These are phyloP conservation scores for Engystomops pustulosus DNA, from an alignment of 2,113 vertebrate genomes.

Conservation along the genomic window DNA sequence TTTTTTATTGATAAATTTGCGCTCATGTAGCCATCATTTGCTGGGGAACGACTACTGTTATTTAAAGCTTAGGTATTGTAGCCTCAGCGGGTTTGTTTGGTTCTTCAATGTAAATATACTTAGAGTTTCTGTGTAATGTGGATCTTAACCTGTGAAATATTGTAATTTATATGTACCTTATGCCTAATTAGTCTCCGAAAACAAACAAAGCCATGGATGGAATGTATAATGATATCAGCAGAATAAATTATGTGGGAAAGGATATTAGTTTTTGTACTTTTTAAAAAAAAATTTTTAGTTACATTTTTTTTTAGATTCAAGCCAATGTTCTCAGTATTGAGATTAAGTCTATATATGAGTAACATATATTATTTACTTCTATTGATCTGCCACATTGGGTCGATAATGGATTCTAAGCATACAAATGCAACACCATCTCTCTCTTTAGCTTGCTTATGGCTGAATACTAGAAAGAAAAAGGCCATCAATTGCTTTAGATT, in stretches of 20 bases:
- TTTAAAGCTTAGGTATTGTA: not conserved
- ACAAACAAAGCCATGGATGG: not conserved
- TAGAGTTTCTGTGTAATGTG: not conserved
- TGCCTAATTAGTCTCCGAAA: conserved; percentile 20
- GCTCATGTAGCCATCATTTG: conserved; percentile 31
- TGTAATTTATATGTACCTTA: conserved; percentile 27
- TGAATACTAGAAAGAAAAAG: conserved; percentile 33
- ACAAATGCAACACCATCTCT: conserved; percentile 46
- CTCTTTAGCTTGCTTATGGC: conserved; percentile 36
- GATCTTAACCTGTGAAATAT: not conserved
- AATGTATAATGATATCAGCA: conserved; percentile 9
- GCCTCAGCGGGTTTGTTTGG: not conserved
- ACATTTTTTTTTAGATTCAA: not conserved
- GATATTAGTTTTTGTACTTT: not conserved
- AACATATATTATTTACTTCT: conserved; percentile 56
- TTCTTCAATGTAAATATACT: not conserved
- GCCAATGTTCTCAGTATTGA: conserved; percentile 35
- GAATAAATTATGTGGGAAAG: not conserved
- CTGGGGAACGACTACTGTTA: not conserved
- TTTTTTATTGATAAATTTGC: conserved; percentile 64
- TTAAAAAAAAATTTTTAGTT: not conserved
- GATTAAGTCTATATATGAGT: conserved; percentile 45
- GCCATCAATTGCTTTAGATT: conserved; percentile 24
- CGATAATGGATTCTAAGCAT: conserved; percentile 55
- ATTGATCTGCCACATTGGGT: conserved; percentile 39